phyloP scores from a whole-genome alignment of 2,113 vertebrate genomes.

The Nipponia nippon region DNA sequence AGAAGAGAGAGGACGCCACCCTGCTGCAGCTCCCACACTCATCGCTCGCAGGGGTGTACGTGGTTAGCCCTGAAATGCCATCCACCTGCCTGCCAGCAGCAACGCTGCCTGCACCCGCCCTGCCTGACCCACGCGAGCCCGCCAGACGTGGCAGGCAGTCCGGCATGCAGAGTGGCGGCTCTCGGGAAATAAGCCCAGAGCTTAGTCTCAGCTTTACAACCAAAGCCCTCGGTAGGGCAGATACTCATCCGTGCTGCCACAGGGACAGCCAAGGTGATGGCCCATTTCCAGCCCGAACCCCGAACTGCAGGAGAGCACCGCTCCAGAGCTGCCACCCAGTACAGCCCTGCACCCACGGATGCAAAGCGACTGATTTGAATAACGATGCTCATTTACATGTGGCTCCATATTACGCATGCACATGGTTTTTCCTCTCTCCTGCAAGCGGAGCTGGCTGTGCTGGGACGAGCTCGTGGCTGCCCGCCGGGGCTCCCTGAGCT shows the following conservation, averaged over 20 bases:
- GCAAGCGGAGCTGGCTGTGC: background rate
- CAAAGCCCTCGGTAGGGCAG: background rate
- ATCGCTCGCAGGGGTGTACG: fast-evolving
- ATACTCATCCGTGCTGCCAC: fast-evolving
- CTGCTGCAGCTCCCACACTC: background rate
- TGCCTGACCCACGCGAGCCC: background rate
- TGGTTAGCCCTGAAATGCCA: fast-evolving
- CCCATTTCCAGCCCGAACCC: background rate
- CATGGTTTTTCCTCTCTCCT: background rate
- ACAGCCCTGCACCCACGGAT: constrained; percentile 21
- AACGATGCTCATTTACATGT: constrained; percentile 13
- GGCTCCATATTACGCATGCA: constrained; percentile 26
- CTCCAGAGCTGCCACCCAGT: background rate
- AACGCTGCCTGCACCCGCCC: background rate
- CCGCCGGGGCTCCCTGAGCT: background rate
- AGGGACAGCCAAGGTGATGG: fast-evolving
- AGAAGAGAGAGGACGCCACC: too few relatives aligned
- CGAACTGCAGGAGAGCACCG: background rate
- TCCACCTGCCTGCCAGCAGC: background rate
- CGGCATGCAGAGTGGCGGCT: background rate
- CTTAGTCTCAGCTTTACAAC: background rate
- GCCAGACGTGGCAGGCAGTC: background rate
- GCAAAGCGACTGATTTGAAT: constrained; percentile 51
- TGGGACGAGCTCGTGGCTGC: background rate
- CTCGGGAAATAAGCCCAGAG: background rate